Conservation (phyloP, 2,888 invertebrate genomes). For the Muscina levida region DNA sequence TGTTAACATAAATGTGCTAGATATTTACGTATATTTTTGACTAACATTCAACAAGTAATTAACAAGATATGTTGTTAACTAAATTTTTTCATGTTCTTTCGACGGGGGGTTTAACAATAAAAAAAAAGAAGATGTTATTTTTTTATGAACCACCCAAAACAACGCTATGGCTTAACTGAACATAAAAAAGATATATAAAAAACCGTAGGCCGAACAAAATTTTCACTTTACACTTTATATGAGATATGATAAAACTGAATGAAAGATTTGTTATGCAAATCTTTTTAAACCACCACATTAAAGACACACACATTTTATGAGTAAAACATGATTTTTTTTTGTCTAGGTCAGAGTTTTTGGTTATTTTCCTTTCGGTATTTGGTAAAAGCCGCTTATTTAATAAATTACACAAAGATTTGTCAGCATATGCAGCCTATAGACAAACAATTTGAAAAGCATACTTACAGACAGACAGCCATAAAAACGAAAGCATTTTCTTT, state of each 20-base stretch:
- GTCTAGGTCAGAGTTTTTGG: background rate
- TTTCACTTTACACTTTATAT: background rate
- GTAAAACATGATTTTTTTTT: background rate
- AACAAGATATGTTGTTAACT: background rate
- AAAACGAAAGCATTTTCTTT: no score
- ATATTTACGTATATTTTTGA: background rate
- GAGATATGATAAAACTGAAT: background rate
- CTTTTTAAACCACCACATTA: background rate
- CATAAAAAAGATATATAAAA: background rate
- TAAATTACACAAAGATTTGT: background rate
- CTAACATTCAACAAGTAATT: background rate
- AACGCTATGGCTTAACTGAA: background rate
- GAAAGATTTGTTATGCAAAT: background rate
- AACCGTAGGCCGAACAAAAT: no score
- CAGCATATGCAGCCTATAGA: background rate
- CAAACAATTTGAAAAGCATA: no score
- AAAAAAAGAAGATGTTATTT: background rate
- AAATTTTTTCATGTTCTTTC: no score
- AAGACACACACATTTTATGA: no score
- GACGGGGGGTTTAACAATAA: background rate
- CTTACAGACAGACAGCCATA: no score
- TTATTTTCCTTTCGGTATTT: background rate
- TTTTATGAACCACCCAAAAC: background rate
- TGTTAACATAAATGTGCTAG: background rate
- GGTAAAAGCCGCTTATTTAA: conserved; percentile 9